Percentiles rank a stretch among this genome's conserved stretches.
phyloP scores from a whole-genome alignment of 2,797 vertebrate species.

The Scolopax bukidnonensis region DNA sequence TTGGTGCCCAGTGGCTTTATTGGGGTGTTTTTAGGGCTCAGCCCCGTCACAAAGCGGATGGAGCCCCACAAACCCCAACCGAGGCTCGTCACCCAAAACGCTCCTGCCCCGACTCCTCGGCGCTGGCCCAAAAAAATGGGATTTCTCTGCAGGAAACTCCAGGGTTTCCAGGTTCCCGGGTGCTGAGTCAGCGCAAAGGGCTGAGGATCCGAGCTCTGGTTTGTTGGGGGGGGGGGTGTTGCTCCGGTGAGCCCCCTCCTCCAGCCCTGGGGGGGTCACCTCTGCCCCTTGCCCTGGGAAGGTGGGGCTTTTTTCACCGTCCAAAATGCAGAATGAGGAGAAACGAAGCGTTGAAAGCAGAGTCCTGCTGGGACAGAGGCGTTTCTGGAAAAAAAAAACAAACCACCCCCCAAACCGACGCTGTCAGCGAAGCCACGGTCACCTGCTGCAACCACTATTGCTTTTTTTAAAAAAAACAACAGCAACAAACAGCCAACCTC shows the following conservation, averaged over 20 bases:
- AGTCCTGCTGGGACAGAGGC: background rate
- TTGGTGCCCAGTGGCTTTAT: too few relatives aligned
- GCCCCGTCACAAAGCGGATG: background rate
- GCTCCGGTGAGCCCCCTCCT: fast-evolving
- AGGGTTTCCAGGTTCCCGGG: background rate
- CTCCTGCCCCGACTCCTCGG: background rate
- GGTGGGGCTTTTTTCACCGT: background rate
- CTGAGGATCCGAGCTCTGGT: too few relatives aligned
- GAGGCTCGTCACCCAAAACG: fast-evolving
- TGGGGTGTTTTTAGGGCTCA: background rate
- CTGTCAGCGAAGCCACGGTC: background rate
- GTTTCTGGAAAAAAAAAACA: background rate
- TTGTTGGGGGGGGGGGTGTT: background rate
- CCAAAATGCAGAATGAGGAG: background rate
- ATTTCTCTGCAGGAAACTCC: background rate
- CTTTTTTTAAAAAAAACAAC: background rate
- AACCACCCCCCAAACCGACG: too few relatives aligned
- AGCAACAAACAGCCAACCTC: background rate
- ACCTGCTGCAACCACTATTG: too few relatives aligned
- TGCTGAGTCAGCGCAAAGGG: background rate
- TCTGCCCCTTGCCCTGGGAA: background rate
- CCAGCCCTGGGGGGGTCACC: fast-evolving
- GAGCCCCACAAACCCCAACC: fast-evolving
- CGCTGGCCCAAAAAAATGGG: background rate
- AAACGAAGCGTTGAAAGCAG: background rate